Base-by-base conservation (phyloP, 1,140 invertebrate species). In the Drosophila pandora region DNA sequence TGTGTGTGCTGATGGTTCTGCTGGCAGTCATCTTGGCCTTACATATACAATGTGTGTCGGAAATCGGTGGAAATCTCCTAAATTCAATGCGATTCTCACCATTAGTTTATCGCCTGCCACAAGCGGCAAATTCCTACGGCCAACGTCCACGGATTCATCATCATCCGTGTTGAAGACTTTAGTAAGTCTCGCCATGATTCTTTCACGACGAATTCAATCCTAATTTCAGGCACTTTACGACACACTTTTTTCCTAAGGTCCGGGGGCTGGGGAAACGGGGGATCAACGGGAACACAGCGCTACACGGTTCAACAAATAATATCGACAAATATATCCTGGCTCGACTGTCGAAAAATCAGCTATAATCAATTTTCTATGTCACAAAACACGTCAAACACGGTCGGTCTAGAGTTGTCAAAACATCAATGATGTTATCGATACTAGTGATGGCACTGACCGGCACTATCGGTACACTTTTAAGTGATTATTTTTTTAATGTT, bases 111-210 rank as follows among this genome's bases (percentile, higher is more conserved):
- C 85, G 41, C 90, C 90, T 68, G 90, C 88, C 37, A 84, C 75
- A 49, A 91, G 54, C 48, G 90, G 90, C 62, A 91, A 79, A 80
- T 91, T 87, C 62, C 90, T 84, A 25, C 89, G 74, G 37, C 88
- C 90, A 53, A 91, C 80, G 65, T 82, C 81, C 73, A 63, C 69
- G 54, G 79, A 79, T 57, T 91, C 90, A 64, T 91, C 77, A 57
- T 91, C 90, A 53, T 91, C 90, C 50, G 85, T 83, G 62, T 87
- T 83, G 73, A 82, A 91, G 54, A 91, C 90, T 71, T 89, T 88
- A 65, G 90, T 91, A 45, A 91, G 85, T 74, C 85, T 87, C 64
- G 90, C 90, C 90, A 91, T 91, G 72, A 88, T 87, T 50, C 47
- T 28, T 58, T 61, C 64, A 60, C 77, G 77, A 80, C 81, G 58